phyloP scores from a whole-genome alignment of 2,888 invertebrate species.

The Hemaris fuciformis region DNA sequence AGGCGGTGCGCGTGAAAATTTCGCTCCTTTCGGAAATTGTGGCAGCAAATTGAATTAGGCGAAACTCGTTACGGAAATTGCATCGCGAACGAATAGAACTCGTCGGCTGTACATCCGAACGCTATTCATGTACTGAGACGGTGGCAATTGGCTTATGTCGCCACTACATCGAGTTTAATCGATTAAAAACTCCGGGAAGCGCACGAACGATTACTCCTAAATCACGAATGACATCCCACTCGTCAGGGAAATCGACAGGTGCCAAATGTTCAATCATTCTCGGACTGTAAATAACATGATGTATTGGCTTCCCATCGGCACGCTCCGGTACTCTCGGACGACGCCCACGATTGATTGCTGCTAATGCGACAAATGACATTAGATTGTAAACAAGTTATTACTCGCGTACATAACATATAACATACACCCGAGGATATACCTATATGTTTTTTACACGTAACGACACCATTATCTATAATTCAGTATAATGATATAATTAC shows the following conservation, averaged over 20 bases:
- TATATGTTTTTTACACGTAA: background rate
- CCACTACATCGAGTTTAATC: background rate
- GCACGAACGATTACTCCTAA: background rate
- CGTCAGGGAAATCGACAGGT: constrained; percentile 5
- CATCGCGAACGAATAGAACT: background rate
- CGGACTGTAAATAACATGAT: background rate
- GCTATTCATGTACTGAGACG: background rate
- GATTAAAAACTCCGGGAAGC: constrained; percentile 3
- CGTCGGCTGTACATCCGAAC: background rate
- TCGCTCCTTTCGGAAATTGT: background rate
- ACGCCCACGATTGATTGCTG: background rate
- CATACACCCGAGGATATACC: background rate
- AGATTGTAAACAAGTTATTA: background rate
- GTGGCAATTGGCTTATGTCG: background rate
- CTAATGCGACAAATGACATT: background rate
- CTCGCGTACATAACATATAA: background rate
- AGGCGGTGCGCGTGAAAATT: background rate
- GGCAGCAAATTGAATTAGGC: background rate
- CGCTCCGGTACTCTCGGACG: background rate
- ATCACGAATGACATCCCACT: background rate
- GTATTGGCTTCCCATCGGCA: constrained; percentile 7
- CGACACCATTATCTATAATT: background rate
- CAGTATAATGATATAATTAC: background rate
- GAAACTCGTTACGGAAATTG: background rate
- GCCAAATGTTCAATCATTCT: constrained; percentile 10